Evolutionary conservation across 2,888 invertebrate genomes (phyloP), one percentile per base, ranked within the genome.

Genomic region (Bibio marci): DNA sequence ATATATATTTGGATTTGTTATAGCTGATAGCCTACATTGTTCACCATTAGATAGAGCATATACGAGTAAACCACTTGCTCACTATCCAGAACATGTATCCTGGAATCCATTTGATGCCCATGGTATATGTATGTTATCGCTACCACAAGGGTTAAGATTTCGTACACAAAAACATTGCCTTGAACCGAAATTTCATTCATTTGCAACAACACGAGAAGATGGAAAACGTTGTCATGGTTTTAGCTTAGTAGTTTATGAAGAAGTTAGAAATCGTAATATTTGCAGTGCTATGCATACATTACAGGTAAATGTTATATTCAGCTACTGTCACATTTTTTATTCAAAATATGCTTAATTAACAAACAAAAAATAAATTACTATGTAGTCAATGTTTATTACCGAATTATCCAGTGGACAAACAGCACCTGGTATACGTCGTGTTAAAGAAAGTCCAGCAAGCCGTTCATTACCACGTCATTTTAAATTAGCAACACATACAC

Each of bases 181-280:
- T 55, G 81, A 85, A 50, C 83, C 92, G 11, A 75, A 71, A 54
- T 92, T 95, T 62, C 98, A 98, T 64, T 87, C 94, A 35, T 98
- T 97, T 68, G 79, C 97, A 40, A 88, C 97, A 44, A 97, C 97
- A 12, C 73, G 86, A 50, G 95, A 97, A 67, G 94, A 98, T 73
- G 97, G 95, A 40, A 81, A 82, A 48, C 71, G 94, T 49, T 80
- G 82, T 48, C 92, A 90, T 66, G 98, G 98, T 43, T 91, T 90
- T 54, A 87, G 88, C 54, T 75, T 91, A 48, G 80, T 92, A 14
- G 97, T 97, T 62, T 95, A 83, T 66, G 98, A 98, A 65, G 90
- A 92, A 67, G 90, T 95, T 47, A 75, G 80, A 41, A 90, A 91
- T 62, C 69, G 79, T 38, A 82, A 90, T 58, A 91, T 97, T 49